phyloP scores from a whole-genome alignment of 2,888 invertebrate genomes.

The Aradus depressus region DNA sequence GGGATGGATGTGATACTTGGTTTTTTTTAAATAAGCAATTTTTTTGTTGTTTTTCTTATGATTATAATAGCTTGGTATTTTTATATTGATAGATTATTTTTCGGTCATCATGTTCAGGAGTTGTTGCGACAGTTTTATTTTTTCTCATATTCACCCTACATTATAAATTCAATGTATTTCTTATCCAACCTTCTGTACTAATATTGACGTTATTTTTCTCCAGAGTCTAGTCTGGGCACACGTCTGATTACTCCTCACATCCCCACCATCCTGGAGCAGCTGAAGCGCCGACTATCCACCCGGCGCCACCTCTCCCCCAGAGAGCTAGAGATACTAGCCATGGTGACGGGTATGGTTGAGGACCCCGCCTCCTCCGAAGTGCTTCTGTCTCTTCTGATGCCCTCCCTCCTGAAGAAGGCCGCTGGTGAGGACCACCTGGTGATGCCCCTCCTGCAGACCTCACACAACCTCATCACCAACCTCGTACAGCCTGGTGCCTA shows the following conservation, averaged over 20 bases:
- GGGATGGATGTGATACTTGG: no score
- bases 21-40: no score
- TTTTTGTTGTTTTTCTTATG: no score
- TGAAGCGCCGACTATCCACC: conserved; percentile 52
- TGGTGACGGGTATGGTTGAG: conserved; percentile 62
- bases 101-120: no score
- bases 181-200: no score
- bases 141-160: no score
- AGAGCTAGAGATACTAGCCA: conserved; percentile 61
- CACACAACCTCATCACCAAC: conserved; percentile 61
- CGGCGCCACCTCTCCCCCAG: conserved; percentile 50
- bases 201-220: no score
- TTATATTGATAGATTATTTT: no score
- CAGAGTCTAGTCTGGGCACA: conserved; percentile 56
- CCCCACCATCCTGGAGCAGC: conserved; percentile 52
- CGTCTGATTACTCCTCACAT: conserved; percentile 63
- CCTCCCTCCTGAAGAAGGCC: conserved; percentile 55
- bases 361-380: conserved; percentile 49
- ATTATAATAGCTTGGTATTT: no score
- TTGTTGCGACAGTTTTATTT: no score
- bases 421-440: conserved; percentile 53
- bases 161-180: no score
- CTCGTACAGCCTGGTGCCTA: conserved; percentile 53
- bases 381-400: conserved; percentile 56
- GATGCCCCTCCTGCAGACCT: conserved; percentile 56